phyloP scores from a whole-genome alignment of 2,113 vertebrate genomes.

The Sarotherodon lohbergeri region DNA sequence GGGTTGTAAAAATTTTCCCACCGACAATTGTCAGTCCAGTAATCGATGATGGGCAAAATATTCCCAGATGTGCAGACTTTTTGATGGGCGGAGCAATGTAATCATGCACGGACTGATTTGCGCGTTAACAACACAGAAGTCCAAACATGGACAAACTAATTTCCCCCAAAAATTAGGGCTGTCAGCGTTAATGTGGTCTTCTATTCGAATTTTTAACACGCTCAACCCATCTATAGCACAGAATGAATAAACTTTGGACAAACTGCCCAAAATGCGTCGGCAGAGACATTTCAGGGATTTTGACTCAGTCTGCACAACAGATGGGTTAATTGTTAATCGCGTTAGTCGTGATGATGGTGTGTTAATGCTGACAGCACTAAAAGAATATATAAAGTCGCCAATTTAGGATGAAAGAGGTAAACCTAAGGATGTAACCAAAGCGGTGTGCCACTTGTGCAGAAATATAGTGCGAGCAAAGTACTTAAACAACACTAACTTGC shows the following conservation, averaged over 20 bases:
- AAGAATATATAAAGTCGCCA: neutral
- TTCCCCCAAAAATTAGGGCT: neutral
- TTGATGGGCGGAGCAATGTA: neutral
- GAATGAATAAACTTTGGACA: neutral
- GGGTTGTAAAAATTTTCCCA: neutral
- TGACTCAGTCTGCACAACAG: neutral
- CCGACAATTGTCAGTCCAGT: neutral
- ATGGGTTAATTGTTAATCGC: neutral
- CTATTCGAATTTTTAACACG: neutral
- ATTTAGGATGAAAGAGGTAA: neutral
- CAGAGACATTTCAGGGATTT: neutral
- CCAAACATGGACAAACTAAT: neutral
- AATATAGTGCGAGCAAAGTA: neutral
- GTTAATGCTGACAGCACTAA: neutral
- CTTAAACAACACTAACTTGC: neutral
- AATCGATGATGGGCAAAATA: neutral
- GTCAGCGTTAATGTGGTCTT: rapidly evolving
- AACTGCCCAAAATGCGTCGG: neutral
- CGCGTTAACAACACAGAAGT: neutral
- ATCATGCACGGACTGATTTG: neutral
- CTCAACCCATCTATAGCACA: neutral
- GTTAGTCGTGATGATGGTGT: neutral
- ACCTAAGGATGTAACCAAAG: neutral
- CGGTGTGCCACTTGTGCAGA: neutral
- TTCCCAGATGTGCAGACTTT: neutral